Evolutionary conservation across 2,888 invertebrate genomes (phyloP).

Genomic region (Spialia ferax): DNA sequence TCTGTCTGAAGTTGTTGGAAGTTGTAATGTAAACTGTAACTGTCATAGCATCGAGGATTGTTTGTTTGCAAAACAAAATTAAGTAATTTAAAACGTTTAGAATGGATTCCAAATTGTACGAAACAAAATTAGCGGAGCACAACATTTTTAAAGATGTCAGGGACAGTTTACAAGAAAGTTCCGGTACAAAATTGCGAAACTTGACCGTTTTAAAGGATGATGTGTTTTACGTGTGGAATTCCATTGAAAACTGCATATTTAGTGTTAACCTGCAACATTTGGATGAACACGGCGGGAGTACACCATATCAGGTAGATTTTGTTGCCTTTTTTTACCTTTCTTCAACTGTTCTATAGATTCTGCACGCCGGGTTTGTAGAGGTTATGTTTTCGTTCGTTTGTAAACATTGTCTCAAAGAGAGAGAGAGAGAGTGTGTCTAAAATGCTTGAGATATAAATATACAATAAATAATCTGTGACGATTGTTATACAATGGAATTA

Average conservation of each 20-base stretch:
- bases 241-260: constrained; percentile 88
- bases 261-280: constrained; percentile 86
- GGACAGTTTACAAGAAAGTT: constrained; percentile 80
- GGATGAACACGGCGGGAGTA: constrained; percentile 78
- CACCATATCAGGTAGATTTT: constrained; percentile 87
- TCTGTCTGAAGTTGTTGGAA: not conserved
- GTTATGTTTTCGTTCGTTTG: constrained; percentile 56
- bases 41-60: not conserved
- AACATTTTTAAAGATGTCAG: constrained; percentile 88
- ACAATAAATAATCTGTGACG: too few species aligned
- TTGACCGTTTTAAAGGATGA: constrained; percentile 89
- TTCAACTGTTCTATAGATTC: not conserved
- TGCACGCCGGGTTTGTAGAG: constrained; percentile 49
- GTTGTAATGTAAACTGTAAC: too few species aligned
- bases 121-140: constrained; percentile 86
- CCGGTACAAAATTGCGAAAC: constrained; percentile 86
- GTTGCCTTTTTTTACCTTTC: constrained; percentile 22
- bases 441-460: too few species aligned
- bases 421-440: too few species aligned
- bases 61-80: constrained; percentile 51
- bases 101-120: constrained; percentile 87
- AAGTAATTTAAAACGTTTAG: constrained; percentile 45
- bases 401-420: constrained; percentile 10
- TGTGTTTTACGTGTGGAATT: constrained; percentile 90
- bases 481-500: too few species aligned